phyloP scores from a whole-genome alignment of 2,113 vertebrate species.

The Saguinus midas region DNA sequence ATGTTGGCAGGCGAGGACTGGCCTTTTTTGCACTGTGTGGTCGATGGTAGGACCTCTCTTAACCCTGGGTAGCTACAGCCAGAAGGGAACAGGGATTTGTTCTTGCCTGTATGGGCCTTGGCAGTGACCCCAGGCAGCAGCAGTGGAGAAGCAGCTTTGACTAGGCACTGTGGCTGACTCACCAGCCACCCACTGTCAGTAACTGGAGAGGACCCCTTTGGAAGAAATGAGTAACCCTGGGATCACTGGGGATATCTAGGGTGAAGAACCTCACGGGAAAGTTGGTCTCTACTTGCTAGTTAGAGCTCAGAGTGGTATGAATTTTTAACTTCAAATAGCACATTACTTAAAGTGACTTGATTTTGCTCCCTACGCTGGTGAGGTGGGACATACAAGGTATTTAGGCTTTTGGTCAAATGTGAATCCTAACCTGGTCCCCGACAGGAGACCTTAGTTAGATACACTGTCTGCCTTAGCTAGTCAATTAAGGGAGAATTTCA shows the following conservation, averaged over 20 bases:
- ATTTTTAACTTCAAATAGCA: slow-evolving; percentile 34
- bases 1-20: slow-evolving; percentile 35
- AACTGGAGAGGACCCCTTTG: background rate
- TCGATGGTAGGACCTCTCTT: background rate
- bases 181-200: background rate
- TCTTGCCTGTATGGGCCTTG: slow-evolving; percentile 1
- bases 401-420: background rate
- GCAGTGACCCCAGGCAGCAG: background rate
- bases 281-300: background rate
- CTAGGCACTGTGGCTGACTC: background rate
- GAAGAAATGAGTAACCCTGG: background rate
- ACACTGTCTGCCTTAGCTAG: background rate
- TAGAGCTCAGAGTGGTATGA: background rate
- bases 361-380: background rate
- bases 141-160: background rate
- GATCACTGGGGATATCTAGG: background rate
- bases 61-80: background rate
- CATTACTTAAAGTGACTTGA: background rate
- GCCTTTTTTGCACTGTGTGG: background rate
- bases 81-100: slow-evolving; percentile 24
- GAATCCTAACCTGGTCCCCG: background rate
- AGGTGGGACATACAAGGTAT: background rate
- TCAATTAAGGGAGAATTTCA: background rate
- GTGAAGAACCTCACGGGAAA: background rate
- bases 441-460: background rate